These are phyloP conservation scores for Agriopis marginaria DNA, from an alignment of 2,888 invertebrate genomes.

Conservation along the genomic window DNA sequence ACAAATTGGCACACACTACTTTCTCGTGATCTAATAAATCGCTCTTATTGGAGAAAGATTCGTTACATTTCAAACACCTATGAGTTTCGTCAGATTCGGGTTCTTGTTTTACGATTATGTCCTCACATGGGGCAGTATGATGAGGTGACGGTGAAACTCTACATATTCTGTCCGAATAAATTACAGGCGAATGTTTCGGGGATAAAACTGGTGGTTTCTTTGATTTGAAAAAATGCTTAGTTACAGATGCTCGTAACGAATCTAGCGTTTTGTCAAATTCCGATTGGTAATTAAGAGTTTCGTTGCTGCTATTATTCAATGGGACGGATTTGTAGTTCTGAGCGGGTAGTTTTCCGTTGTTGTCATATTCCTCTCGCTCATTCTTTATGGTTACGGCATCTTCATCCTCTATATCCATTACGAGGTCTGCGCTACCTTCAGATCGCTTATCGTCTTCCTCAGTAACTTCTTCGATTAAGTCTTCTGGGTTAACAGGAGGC, in stretches of 20 bases:
- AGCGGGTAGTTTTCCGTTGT: slow-evolving; percentile 58
- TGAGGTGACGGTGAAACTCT: slow-evolving; percentile 64
- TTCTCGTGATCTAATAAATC: slow-evolving; percentile 91
- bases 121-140: slow-evolving; percentile 41
- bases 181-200: slow-evolving; percentile 51
- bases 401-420: slow-evolving; percentile 89
- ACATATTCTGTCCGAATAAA: slow-evolving; percentile 30
- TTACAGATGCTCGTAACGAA: slow-evolving; percentile 91
- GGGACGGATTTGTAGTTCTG: slow-evolving; percentile 70
- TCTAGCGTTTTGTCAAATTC: slow-evolving; percentile 91
- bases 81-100: slow-evolving; percentile 74
- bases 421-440: slow-evolving; percentile 86
- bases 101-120: slow-evolving; percentile 71
- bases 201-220: slow-evolving; percentile 87
- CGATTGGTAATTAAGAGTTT: slow-evolving; percentile 83
- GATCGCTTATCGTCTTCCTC: slow-evolving; percentile 86
- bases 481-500: slow-evolving; percentile 83
- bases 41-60: slow-evolving; percentile 85
- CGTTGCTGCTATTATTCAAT: slow-evolving; percentile 64
- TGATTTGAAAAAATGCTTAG: slow-evolving; percentile 90
- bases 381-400: slow-evolving; percentile 80
- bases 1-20: slow-evolving; percentile 84
- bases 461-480: slow-evolving; percentile 87
- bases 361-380: slow-evolving; percentile 72
- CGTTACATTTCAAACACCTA: slow-evolving; percentile 87